Evolutionary conservation across 2,113 vertebrate species (phyloP).

Genomic region (Talpa occidentalis): DNA sequence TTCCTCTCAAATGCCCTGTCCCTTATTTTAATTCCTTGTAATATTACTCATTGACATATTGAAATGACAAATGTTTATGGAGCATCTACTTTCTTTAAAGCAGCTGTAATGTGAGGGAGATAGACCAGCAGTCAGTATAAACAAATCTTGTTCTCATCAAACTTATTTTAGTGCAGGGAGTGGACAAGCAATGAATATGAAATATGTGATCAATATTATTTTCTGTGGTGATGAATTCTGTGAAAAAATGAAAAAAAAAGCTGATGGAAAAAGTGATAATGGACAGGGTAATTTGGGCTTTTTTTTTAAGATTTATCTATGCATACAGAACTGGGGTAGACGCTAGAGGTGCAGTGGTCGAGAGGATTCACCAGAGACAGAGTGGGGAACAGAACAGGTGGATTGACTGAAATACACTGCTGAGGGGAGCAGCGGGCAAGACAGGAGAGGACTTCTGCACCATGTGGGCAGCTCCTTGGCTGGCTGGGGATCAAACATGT

Average conservation of each 20-base stretch:
- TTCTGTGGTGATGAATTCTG: neutral
- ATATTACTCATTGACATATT: neutral
- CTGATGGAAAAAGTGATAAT: neutral
- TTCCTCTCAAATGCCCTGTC: neutral
- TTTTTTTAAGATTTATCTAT: no score
- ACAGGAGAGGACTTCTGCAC: no score
- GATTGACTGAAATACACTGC: no score
- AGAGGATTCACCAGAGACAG: no score
- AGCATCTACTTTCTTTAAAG: neutral
- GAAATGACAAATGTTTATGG: neutral
- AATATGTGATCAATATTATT: neutral
- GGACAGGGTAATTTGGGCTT: neutral
- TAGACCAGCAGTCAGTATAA: neutral
- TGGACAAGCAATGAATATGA: neutral
- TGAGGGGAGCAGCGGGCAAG: no score
- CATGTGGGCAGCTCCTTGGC: no score
- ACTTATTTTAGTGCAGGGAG: neutral
- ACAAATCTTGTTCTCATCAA: neutral
- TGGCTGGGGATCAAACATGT: no score
- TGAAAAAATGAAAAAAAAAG: neutral
- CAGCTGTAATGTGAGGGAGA: neutral
- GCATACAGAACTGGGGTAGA: no score
- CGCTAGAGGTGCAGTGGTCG: no score
- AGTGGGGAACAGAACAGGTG: no score
- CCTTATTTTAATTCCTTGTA: neutral